Conservation (phyloP, 1,140 invertebrate genomes). For the Theocolax elegans region DNA sequence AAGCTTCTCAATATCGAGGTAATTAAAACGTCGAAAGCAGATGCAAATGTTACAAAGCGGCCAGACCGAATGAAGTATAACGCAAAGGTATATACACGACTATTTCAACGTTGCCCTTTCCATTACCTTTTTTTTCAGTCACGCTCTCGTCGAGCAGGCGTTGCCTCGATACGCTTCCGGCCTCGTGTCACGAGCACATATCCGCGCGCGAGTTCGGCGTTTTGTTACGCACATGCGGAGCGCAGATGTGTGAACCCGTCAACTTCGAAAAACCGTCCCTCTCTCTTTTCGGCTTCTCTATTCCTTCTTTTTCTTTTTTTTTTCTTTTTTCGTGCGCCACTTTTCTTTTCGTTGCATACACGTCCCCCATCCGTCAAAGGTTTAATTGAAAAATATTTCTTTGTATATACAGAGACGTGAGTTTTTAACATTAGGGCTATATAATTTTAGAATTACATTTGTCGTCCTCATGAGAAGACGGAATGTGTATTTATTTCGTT, state of each 20-base stretch:
- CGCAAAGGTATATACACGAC: background rate
- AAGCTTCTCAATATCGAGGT: background rate
- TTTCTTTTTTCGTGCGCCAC: constrained; percentile 29
- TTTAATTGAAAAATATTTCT: constrained; percentile 25
- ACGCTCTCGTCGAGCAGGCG: background rate
- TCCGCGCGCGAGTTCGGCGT: constrained; percentile 45
- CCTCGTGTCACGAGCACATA: constrained; percentile 15
- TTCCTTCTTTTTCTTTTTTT: constrained; percentile 34
- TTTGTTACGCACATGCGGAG: constrained; percentile 47
- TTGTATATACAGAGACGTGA: background rate
- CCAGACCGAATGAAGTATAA: background rate
- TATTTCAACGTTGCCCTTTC: constrained; percentile 3
- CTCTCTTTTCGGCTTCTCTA: constrained; percentile 25
- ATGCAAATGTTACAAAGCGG: background rate
- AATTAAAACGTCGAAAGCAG: constrained; percentile 27
- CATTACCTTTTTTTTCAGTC: constrained; percentile 2
- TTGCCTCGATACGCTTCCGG: constrained; percentile 21
- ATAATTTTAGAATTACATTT: constrained; percentile 9
- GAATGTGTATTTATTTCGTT: too few species aligned
- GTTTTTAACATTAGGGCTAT: background rate
- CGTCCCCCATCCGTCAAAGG: constrained; percentile 9
- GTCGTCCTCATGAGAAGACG: too few species aligned
- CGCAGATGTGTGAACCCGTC: constrained; percentile 45
- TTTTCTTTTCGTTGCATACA: constrained; percentile 10
- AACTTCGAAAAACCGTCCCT: background rate